Evolutionary conservation across 2,888 invertebrate species (phyloP), one percentile per base, ranked within the genome.

Genomic region (Atherix ibis): DNA sequence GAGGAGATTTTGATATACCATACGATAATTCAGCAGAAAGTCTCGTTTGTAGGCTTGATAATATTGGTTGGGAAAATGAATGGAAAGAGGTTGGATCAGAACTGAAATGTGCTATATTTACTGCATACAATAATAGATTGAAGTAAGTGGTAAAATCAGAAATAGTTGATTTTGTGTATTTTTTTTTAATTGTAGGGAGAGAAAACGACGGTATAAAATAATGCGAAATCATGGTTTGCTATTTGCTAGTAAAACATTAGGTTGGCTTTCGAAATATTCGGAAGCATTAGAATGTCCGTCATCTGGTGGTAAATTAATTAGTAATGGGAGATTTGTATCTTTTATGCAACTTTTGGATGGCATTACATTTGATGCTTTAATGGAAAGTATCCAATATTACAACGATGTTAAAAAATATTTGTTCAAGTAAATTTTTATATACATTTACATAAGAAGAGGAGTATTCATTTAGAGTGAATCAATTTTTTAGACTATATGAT

Each of bases 1-100:
- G 89, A 39, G 81, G 85, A 2, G 89, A 89, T 51, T 91, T 91
- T 58, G 80, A 80, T 47, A 65, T 75, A 0, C 87, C 87, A 43
- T 81, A 77, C 51, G 85, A 88, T 53, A 72, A 81, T 40, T 76
- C 76, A 48, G 84, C 87, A 0, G 89, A 91, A 54, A 67, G 70
- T 40, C 63, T 82, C 28, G 62, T 79, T 37, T 61, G 63, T 50
- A 60, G 46, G 43, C 62, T 62, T 27, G 49, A 51, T 44, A 22
- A 45, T 34, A 52, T 54, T 4, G 50, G 58, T 44, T 66, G 43
- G 44, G 39, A 39, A 3, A 25, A 27, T 13, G 37, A 38, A 3
- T 45, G 42, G 15, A 39, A 66, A 46, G 59, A 69, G 18, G 58
- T 73, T 32, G 64, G 71, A 47, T 67, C 69, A 45, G 67, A 73